These are phyloP conservation scores for Lepilemur ruficaudatus DNA, from an alignment of 2,797 vertebrate species.

Conservation along the genomic window DNA sequence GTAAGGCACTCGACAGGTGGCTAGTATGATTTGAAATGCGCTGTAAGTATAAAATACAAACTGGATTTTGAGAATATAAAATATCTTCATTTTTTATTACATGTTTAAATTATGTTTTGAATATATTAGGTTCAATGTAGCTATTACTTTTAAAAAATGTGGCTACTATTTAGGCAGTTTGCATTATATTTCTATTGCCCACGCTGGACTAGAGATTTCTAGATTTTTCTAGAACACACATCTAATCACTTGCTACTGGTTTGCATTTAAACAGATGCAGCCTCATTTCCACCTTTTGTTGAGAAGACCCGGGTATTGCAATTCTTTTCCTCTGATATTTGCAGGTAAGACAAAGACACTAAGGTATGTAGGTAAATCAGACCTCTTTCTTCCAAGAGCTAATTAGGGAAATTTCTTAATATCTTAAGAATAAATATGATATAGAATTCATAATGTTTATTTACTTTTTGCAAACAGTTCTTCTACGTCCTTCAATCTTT, in stretches of 20 bases:
- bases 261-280: conserved; percentile 87
- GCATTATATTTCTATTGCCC: background rate
- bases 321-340: conserved; percentile 97
- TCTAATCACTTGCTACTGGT: conserved; percentile 24
- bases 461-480: background rate
- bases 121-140: background rate
- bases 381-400: background rate
- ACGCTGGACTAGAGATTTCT: background rate
- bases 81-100: background rate
- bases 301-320: conserved; percentile 85
- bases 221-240: background rate
- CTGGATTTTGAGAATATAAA: background rate
- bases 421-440: background rate
- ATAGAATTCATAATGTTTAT: background rate
- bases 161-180: background rate
- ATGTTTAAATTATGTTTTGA: background rate
- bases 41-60: background rate
- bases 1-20: background rate
- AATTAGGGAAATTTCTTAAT: background rate
- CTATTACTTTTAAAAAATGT: background rate
- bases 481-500: background rate
- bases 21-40: background rate
- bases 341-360: conserved; percentile 88
- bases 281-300: conserved; percentile 93
- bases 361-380: background rate